Base-by-base conservation (phyloP, 2,113 vertebrate genomes). In the Pseudopipra pipra region DNA sequence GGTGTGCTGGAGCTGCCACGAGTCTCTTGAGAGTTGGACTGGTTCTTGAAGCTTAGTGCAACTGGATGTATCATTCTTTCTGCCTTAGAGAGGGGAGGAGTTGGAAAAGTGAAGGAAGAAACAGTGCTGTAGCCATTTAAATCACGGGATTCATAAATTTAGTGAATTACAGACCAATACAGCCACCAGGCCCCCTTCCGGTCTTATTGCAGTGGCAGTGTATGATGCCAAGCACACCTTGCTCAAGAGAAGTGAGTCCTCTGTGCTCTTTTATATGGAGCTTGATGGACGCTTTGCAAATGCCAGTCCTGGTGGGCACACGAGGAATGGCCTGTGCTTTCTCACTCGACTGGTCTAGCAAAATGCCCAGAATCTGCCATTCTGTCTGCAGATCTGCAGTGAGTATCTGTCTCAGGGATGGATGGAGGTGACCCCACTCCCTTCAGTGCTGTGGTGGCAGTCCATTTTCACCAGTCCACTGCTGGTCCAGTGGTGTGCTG, bases 131-230 rank as follows among this genome's bases (percentile, higher is more conserved):
- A n/a, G 58, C 37, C 66, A 54, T 72, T 83, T 79, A 56, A 59
- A 56, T 70, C 22, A 79, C 39, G 54, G 39, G 28, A 83, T 66
- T 66, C 11, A 21, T 49, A 47, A 46, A 44, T 76, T 33, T 14
- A 41, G 37, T 54, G 54, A 11, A 56, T 79, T 55, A 68, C 7
- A 39, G 71, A 62, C 46, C 49, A 56, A 11, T 6, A 61, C 33
- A 93, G 37, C n/a, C 49, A 76, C 28, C 44, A 70, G 79, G 31
- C n/a, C 49, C 54, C 24, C 41, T 91, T 89, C 87, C 91, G 77
- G 84, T 74, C 9, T 70, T 71, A 56, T 35, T 90, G 66, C 85
- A 51, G 73, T 10, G 6, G 62, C 81, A 90, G 22, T 1, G 18
- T 31, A 23, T 4, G 1, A 18, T 5, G 2, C 58, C 31, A 55